Evolutionary conservation across 2,888 invertebrate genomes (phyloP).

Genomic region (Drosophila algonquin): DNA sequence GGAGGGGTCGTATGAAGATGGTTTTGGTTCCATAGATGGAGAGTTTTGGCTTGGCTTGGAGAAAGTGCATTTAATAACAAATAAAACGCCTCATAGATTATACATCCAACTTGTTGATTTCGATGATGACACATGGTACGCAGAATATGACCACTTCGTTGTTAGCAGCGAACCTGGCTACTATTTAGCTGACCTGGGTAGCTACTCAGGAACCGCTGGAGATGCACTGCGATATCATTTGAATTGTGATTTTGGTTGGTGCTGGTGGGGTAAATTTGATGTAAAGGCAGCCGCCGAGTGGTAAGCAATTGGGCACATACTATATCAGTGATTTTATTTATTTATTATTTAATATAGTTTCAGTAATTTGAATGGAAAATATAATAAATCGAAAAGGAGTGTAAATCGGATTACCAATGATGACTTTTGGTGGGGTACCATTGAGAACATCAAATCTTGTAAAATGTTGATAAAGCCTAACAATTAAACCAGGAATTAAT

Average conservation of each 20-base stretch:
- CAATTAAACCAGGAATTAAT: background rate
- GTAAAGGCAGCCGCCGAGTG: background rate
- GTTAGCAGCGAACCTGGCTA: background rate
- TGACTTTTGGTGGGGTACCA: background rate
- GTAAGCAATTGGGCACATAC: background rate
- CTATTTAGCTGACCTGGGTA: background rate
- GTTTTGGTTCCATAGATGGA: background rate
- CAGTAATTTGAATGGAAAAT: background rate
- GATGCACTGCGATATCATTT: background rate
- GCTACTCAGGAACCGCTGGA: constrained; percentile 7
- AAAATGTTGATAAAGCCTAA: background rate
- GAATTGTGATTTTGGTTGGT: no score
- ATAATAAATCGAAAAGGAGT: background rate
- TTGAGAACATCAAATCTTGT: background rate
- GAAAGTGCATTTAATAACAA: background rate
- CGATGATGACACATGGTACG: background rate
- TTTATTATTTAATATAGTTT: background rate
- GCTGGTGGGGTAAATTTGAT: no score
- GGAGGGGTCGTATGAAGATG: background rate
- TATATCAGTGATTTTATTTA: background rate
- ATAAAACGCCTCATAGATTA: background rate
- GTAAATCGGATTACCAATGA: background rate
- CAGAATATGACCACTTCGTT: constrained; percentile 6
- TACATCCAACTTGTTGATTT: constrained; percentile 3
- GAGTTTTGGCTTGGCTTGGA: constrained; percentile 13